phyloP scores from a whole-genome alignment of 2,888 invertebrate species.

The Operophtera brumata region DNA sequence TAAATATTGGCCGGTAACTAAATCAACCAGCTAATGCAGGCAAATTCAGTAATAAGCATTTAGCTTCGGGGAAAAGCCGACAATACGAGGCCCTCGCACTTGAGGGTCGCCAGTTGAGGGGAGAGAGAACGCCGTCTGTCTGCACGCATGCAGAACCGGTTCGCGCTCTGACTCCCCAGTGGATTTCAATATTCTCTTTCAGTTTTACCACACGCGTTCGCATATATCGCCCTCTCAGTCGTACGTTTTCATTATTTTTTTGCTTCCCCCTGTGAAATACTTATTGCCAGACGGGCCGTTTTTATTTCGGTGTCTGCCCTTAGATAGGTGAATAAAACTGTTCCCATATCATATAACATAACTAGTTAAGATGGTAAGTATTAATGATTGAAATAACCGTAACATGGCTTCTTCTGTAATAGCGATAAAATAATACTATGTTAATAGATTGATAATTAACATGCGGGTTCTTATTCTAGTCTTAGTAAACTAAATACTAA shows the following conservation, averaged over 20 bases:
- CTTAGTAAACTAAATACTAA: no score
- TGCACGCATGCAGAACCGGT: slow-evolving; percentile 79
- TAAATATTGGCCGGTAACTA: background rate
- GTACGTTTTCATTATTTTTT: slow-evolving; percentile 77
- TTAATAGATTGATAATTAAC: no score
- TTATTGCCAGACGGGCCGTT: slow-evolving; percentile 67
- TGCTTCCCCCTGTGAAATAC: slow-evolving; percentile 71
- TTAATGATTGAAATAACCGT: background rate
- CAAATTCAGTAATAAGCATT: slow-evolving; percentile 65
- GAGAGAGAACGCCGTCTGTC: slow-evolving; percentile 68
- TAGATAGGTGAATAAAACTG: slow-evolving; percentile 47
- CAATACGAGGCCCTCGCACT: slow-evolving; percentile 69
- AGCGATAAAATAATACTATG: no score
- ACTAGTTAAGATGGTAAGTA: slow-evolving; percentile 12
- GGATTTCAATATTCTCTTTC: slow-evolving; percentile 63
- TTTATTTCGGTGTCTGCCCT: slow-evolving; percentile 67
- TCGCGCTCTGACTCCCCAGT: slow-evolving; percentile 73
- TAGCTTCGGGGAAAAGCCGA: slow-evolving; percentile 69
- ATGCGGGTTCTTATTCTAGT: no score
- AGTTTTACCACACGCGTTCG: slow-evolving; percentile 68
- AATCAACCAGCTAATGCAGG: slow-evolving; percentile 25
- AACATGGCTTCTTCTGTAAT: no score
- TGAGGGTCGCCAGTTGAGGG: slow-evolving; percentile 74
- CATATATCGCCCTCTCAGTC: slow-evolving; percentile 67
- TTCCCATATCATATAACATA: background rate